Evolutionary conservation across 2,797 vertebrate species (phyloP).

Genomic region (Taeniopygia guttata): DNA sequence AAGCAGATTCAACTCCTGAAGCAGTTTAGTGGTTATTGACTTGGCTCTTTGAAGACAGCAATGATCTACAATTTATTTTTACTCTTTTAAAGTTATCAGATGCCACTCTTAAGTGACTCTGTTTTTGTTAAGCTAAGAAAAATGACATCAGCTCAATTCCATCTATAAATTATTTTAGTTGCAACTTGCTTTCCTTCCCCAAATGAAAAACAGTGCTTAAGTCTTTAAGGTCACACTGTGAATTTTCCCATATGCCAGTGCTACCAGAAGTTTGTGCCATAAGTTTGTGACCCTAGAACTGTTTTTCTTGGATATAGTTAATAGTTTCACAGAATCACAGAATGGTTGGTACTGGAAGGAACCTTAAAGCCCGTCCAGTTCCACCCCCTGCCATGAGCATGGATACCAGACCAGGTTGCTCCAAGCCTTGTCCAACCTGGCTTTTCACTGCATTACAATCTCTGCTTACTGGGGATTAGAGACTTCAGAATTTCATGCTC

Average conservation of each 20-base stretch:
- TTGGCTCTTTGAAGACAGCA: neutral
- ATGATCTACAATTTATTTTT: neutral
- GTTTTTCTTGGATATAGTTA: neutral
- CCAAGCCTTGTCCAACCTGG: neutral
- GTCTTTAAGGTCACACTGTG: neutral
- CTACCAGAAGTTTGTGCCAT: neutral
- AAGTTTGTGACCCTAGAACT: neutral
- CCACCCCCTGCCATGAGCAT: neutral
- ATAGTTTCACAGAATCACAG: neutral
- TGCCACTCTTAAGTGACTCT: neutral
- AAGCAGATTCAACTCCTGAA: neutral
- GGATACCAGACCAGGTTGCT: neutral
- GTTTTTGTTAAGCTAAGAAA: neutral
- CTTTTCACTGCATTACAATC: neutral
- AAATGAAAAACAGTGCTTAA: neutral
- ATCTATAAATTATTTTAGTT: neutral
- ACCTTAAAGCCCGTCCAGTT: neutral
- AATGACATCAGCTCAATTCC: neutral
- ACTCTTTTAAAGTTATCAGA: neutral
- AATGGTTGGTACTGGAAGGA: neutral
- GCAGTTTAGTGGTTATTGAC: neutral
- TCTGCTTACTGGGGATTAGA: neutral
- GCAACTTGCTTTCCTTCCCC: neutral
- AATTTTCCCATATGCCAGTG: neutral
- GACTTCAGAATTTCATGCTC: neutral